Conservation (phyloP, 2,113 vertebrate species). For the Candoia aspera region DNA sequence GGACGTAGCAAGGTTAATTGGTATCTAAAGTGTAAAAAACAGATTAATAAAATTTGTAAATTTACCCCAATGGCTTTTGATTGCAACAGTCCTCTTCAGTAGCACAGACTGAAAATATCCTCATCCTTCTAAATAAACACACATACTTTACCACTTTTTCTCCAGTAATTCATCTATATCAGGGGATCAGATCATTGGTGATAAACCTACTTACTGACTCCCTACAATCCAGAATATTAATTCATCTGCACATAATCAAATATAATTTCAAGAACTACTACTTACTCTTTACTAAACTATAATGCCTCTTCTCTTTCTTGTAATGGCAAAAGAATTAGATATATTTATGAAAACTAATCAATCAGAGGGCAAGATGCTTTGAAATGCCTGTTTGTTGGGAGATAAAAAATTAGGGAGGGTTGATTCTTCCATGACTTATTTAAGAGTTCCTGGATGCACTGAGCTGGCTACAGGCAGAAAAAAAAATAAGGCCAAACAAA, state of each 20-base stretch:
- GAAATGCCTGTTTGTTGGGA: background rate
- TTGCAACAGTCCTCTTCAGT: background rate
- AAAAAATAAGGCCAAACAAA: background rate
- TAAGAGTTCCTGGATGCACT: background rate
- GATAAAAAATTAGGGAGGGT: background rate
- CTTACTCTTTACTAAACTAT: background rate
- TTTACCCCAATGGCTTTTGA: background rate
- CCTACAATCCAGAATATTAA: background rate
- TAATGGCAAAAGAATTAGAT: background rate
- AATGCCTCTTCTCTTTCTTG: background rate
- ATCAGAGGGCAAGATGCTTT: background rate
- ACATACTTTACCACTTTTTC: background rate
- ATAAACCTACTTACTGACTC: background rate
- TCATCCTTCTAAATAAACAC: background rate
- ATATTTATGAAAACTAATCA: background rate
- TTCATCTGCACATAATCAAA: background rate
- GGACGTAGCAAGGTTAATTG: background rate
- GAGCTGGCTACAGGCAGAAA: background rate
- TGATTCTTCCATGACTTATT: background rate
- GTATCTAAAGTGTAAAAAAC: background rate
- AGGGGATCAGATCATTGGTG: background rate
- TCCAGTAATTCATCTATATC: background rate
- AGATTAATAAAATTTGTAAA: background rate
- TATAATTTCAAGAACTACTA: background rate
- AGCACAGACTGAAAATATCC: background rate